Base-by-base conservation (phyloP, 2,113 vertebrate species). In the Camelus bactrianus region DNA sequence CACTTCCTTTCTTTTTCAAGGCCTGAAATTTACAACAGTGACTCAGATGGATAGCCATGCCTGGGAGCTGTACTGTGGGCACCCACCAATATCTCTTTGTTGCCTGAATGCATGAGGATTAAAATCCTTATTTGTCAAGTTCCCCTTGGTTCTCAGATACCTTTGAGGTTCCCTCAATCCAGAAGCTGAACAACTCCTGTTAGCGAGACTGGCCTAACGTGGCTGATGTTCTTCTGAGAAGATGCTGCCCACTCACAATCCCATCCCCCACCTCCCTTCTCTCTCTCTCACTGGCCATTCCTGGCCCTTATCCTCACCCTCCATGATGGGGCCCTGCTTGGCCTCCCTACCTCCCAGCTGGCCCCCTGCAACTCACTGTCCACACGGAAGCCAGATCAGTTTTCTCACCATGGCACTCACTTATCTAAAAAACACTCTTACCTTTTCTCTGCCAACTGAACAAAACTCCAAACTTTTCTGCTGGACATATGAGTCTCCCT, bases 391-490 rank as follows among this genome's bases (percentile, higher is more conserved):
- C 38, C 60, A 81, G 8, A 26, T 19, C 19, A 1, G 1, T n/a
- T 67, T 96, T 85, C 69, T 96, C 58, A 52, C 24, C 64, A 54
- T 7, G 56, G 20, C 46, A 35, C 32, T 70, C 26, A 14, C 67
- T 28, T 91, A 8, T 81, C 56, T 85, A n/a, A 83, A 79, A 81
- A 69, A 32, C 14, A 1, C 15, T 76, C 48, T n/a, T 19, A 15
- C 7, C 15, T 89, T 73, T 85, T 90, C 86, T 95, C 73, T 94
- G 89, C 70, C 56, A 85, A 42, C 22, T 52, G 77, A 92, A 90
- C n/a, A 64, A 73, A 96, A 48, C 62, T 67, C 83, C 56, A 79
- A 19, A 64, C 30, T 85, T 17, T 5, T 60, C 77, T 35, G 19
- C 15, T 35, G 20, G 60, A 22, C 38, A 32, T 32, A 8, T 1